A percentile compares a stretch with the other conserved stretches of the same genome.
Conservation (phyloP, 2,888 invertebrate species). For the Tineola bisselliella region DNA sequence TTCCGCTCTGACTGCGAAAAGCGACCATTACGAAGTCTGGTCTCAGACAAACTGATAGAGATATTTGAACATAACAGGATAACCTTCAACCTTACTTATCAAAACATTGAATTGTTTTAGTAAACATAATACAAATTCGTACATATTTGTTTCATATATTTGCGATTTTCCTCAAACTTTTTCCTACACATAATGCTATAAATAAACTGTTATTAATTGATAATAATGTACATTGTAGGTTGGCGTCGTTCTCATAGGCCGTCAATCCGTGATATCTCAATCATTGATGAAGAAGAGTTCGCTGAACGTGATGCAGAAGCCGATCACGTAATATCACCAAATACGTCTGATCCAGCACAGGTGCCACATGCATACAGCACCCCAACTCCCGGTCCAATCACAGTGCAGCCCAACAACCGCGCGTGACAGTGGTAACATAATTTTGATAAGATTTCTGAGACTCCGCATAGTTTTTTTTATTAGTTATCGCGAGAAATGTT, state of each 20-base stretch:
- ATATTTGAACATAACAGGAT: slow-evolving; percentile 8
- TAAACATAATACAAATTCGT: slow-evolving; percentile 16
- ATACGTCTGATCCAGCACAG: slow-evolving; percentile 24
- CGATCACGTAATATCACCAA: slow-evolving; percentile 29
- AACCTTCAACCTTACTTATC: slow-evolving; percentile 14
- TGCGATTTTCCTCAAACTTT: neutral
- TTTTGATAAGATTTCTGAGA: neutral
- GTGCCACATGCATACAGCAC: slow-evolving; percentile 30
- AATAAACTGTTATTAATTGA: neutral
- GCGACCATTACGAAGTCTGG: neutral
- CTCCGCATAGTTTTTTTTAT: neutral
- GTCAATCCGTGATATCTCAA: slow-evolving; percentile 86
- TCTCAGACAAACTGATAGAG: neutral
- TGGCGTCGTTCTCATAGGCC: slow-evolving; percentile 85
- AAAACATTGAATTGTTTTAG: slow-evolving; percentile 7
- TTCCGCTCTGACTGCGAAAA: neutral
- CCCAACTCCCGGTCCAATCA: slow-evolving; percentile 39
- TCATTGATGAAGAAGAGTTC: slow-evolving; percentile 84
- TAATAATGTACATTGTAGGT: slow-evolving; percentile 40
- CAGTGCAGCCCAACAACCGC: slow-evolving; percentile 51
- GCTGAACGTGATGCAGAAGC: slow-evolving; percentile 63
- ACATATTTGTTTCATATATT: slow-evolving; percentile 14
- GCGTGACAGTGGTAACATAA: slow-evolving; percentile 24
- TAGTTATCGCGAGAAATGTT: no score
- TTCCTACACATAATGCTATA: no score